A percentile compares a stretch with the other conserved stretches of the same genome.
These are phyloP conservation scores for Oreonectes daqikongensis DNA, from an alignment of 2,797 vertebrate genomes.

Conservation along the genomic window DNA sequence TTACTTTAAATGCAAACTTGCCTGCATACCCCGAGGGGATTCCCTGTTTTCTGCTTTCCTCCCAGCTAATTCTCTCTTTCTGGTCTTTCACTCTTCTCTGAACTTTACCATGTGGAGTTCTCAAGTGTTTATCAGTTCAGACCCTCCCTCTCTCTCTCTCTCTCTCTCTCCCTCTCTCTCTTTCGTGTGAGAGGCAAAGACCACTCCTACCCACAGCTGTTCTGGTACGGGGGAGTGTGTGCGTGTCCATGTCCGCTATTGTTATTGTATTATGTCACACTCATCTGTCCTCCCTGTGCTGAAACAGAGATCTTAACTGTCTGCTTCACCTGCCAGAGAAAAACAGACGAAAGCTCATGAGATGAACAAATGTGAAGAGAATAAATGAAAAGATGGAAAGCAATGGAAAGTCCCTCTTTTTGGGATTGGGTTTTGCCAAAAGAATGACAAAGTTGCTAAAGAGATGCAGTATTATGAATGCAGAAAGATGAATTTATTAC, in stretches of 20 bases:
- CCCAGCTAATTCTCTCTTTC: background rate
- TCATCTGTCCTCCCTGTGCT: constrained; percentile 43
- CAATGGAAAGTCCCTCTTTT: constrained; percentile 19
- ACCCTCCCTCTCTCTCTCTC: constrained; percentile 41
- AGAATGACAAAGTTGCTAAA: constrained; percentile 16
- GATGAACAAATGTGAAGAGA: constrained; percentile 19
- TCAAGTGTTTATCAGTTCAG: constrained; percentile 44
- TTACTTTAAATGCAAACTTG: constrained; percentile 6
- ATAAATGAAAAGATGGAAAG: constrained; percentile 2
- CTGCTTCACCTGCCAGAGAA: constrained; percentile 41
- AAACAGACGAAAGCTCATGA: constrained; percentile 19
- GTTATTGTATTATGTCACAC: constrained; percentile 43
- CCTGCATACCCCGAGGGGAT: constrained; percentile 22
- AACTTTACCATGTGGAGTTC: constrained; percentile 52
- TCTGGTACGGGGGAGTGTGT: constrained; percentile 59
- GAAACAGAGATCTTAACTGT: constrained; percentile 44
- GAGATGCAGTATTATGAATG: background rate
- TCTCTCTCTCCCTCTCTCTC: constrained; percentile 45
- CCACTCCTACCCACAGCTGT: constrained; percentile 77
- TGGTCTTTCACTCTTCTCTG: constrained; percentile 10
- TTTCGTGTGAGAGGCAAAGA: constrained; percentile 57
- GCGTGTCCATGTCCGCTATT: constrained; percentile 27
- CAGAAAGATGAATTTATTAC: background rate
- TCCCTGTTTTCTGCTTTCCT: background rate
- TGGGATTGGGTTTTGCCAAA: background rate